Evolutionary conservation across 2,888 invertebrate species (phyloP).

Genomic region (Xanthia icteritia): DNA sequence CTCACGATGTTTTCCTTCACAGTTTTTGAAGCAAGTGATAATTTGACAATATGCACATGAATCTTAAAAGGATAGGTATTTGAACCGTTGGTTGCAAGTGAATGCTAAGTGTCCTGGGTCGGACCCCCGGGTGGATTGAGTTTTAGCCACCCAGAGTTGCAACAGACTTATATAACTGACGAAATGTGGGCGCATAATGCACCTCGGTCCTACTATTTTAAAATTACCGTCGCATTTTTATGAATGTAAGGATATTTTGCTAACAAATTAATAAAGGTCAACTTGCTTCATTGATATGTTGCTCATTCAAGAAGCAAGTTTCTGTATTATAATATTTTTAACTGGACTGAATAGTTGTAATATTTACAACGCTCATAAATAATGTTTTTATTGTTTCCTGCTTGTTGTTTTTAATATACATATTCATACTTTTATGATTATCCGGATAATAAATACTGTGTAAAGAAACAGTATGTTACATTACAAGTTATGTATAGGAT

Average conservation of each 20-base stretch:
- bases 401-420: background rate
- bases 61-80: too few species aligned
- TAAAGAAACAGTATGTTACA: background rate
- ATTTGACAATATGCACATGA: too few species aligned
- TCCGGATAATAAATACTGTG: background rate
- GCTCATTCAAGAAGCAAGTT: conserved; percentile 34
- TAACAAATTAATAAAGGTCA: conserved; percentile 23
- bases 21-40: too few species aligned
- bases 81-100: too few species aligned
- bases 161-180: too few species aligned
- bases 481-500: background rate
- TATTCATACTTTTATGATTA: background rate
- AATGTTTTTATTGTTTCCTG: conserved; percentile 32
- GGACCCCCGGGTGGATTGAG: too few species aligned
- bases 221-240: too few species aligned
- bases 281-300: conserved; percentile 19
- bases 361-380: background rate
- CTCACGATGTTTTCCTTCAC: too few species aligned
- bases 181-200: too few species aligned
- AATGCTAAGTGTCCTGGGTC: too few species aligned
- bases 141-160: too few species aligned
- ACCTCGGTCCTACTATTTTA: too few species aligned
- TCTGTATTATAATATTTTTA: conserved; percentile 9
- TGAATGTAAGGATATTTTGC: conserved; percentile 31
- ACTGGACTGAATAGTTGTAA: conserved; percentile 7